Base-by-base conservation (phyloP, 2,113 vertebrate species). In the Microcebus lehilahytsara region DNA sequence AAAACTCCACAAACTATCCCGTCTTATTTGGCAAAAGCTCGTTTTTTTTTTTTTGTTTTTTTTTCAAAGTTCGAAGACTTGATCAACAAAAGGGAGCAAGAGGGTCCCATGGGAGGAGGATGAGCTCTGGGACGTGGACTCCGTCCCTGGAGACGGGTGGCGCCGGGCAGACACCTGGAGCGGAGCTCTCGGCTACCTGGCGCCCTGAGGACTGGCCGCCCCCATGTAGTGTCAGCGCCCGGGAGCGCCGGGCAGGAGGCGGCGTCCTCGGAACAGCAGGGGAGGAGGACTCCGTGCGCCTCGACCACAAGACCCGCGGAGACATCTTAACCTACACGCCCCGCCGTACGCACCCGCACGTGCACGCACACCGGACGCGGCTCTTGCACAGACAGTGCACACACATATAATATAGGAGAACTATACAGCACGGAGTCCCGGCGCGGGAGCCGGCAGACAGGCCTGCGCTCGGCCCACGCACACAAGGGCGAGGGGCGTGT, bases 341-440 rank as follows among this genome's bases (percentile, higher is more conserved):
- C 97, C 98, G 88, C 77, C 96, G 95, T 92, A 93, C 85, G 56
- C 90, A 85, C 96, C 95, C 95, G 81, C 72, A 96, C 56, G 96
- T 96, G 98, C 98, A 98, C 95, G 97, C 97, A 98, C 96, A 97
- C 97, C 64, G 93, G 96, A 97, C 97, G 95, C 98, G 46, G 98
- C 98, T 98, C 97, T 97, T 98, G 98, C 97, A 98, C 98, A 98
- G 96, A 97, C 96, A 85, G 96, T 25, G 93, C 93, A 95, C 34
- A 94, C 91, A 85, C 53, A 95, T 84, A 97, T 94, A 96, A 92
- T 58, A 89, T 60, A 98, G 97, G 97, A 99, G 96, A 98, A 98
- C 98, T 98, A 97, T 98, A 98, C 98, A 98, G 98, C 98, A 93
- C 97, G 83, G 96, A 97, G 98, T 98, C 98, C 98, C 98, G 96